phyloP scores from a whole-genome alignment of 2,113 vertebrate species.

The Pelvicachromis taeniatus region DNA sequence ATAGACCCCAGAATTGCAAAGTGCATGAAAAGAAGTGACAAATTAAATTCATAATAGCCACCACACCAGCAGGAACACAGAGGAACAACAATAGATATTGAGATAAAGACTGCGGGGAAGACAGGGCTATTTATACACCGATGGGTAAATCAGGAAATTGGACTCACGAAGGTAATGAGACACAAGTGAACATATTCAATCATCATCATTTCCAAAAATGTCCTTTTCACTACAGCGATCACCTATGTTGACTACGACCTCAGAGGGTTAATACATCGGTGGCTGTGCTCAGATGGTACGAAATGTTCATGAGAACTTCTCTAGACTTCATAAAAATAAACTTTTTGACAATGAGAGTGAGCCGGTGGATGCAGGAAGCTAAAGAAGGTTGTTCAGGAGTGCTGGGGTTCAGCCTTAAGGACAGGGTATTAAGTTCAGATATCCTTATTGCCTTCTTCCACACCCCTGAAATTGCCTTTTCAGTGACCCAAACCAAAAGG shows the following conservation, averaged over 20 bases:
- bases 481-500: not conserved
- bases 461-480: not conserved
- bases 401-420: not conserved
- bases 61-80: not conserved
- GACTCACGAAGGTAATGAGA: not conserved
- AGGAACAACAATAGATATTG: not conserved
- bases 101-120: not conserved
- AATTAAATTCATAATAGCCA: not conserved
- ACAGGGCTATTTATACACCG: not conserved
- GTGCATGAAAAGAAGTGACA: not conserved
- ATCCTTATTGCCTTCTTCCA: not conserved
- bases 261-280: not conserved
- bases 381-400: not conserved
- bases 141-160: not conserved
- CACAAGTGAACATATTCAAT: not conserved
- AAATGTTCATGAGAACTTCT: not conserved
- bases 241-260: not conserved
- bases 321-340: not conserved
- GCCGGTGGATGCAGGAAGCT: not conserved
- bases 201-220: not conserved
- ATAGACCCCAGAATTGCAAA: not conserved
- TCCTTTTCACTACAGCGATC: not conserved
- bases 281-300: not conserved
- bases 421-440: not conserved
- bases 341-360: not conserved